Conservation (phyloP, 2,888 invertebrate species). For the Nysson spinosus region DNA sequence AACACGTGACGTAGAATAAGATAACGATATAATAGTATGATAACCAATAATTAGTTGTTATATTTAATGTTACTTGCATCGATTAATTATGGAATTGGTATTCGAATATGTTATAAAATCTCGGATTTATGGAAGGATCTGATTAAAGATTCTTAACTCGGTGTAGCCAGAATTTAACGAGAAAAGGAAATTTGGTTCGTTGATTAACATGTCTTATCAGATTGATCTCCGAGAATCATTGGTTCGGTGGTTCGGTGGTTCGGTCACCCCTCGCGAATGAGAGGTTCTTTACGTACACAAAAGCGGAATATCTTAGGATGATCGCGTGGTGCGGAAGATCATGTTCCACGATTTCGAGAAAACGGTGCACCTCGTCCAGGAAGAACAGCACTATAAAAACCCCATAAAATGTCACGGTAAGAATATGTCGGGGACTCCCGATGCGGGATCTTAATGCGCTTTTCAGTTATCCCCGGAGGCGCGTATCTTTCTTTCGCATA, state of each 20-base stretch:
- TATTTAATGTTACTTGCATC: no score
- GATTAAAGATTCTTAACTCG: no score
- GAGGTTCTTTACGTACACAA: not conserved
- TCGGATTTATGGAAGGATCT: no score
- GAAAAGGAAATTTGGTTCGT: no score
- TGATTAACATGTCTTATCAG: conserved; percentile 6
- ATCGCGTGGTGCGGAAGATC: conserved; percentile 34
- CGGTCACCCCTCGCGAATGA: conserved; percentile 22
- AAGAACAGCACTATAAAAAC: conserved; percentile 58
- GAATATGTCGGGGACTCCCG: conserved; percentile 56
- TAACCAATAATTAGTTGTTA: no score
- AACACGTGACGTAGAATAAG: no score
- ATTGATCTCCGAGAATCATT: not conserved
- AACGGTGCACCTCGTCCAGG: conserved; percentile 11
- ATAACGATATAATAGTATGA: no score
- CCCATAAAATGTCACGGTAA: conserved; percentile 51
- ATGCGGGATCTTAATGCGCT: conserved; percentile 56
- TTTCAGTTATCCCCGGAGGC: conserved; percentile 45
- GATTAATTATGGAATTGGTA: no score
- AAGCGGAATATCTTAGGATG: conserved; percentile 23
- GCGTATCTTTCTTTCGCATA: conserved; percentile 50
- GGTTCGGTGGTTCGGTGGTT: conserved; percentile 16
- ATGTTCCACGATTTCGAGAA: conserved; percentile 30
- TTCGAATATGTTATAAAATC: no score
- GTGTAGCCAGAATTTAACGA: no score